phyloP scores from a whole-genome alignment of 1,140 invertebrate genomes.

The Nylanderia fulva region DNA sequence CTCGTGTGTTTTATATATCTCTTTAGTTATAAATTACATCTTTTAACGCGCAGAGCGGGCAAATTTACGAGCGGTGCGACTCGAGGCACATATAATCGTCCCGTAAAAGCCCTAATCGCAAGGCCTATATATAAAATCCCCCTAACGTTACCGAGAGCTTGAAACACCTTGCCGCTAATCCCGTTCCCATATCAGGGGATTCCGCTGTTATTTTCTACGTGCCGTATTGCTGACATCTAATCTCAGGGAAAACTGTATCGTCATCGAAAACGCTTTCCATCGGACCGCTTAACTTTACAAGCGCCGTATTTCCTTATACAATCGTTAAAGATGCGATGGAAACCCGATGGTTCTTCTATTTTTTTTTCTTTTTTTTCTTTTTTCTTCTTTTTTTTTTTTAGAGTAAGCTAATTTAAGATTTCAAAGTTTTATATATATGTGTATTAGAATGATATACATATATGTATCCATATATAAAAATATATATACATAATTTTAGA shows the following conservation, averaged over 20 bases:
- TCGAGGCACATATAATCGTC: slow-evolving; percentile 64
- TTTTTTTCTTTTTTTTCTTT: not conserved
- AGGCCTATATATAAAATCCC: slow-evolving; percentile 68
- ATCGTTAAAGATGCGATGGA: not conserved
- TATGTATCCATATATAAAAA: too few species aligned
- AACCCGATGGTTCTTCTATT: not conserved
- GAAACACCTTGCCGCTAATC: slow-evolving; percentile 52
- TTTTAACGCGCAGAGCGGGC: slow-evolving; percentile 30
- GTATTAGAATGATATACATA: too few species aligned
- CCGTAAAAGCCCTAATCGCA: slow-evolving; percentile 72
- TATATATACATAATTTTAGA: not conserved
- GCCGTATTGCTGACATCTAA: slow-evolving; percentile 16
- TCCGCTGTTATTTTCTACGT: slow-evolving; percentile 18
- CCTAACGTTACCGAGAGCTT: slow-evolving; percentile 63
- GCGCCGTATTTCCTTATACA: not conserved
- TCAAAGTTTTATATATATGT: too few species aligned
- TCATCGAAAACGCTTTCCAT: slow-evolving; percentile 2
- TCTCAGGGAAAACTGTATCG: slow-evolving; percentile 1
- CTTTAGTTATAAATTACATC: slow-evolving; percentile 39
- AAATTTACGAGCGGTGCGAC: slow-evolving; percentile 52
- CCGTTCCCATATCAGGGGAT: not conserved
- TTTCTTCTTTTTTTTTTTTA: not conserved
- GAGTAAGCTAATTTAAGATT: not conserved
- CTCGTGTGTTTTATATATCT: slow-evolving; percentile 29
- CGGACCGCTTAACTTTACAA: not conserved